A percentile compares a stretch with the other conserved stretches of the same genome.
These are phyloP conservation scores for Tipula unca DNA, from an alignment of 2,888 invertebrate genomes.

Conservation along the genomic window DNA sequence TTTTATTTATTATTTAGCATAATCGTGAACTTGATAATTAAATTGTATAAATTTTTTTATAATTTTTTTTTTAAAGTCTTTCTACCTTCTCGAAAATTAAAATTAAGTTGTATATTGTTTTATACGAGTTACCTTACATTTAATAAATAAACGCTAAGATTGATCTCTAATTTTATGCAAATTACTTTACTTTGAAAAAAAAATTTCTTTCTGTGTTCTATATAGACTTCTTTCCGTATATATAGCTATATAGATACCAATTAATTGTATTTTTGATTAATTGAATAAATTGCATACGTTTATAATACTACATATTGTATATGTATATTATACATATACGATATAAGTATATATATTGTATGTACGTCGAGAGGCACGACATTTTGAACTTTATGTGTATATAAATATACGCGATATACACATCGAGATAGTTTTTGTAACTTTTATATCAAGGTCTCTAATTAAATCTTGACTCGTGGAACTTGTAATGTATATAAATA, in stretches of 20 bases:
- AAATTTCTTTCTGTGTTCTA: background rate
- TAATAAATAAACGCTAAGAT: background rate
- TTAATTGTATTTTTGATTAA: conserved; percentile 14
- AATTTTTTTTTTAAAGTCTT: background rate
- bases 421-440: background rate
- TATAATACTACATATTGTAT: background rate
- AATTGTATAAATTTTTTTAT: background rate
- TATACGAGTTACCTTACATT: conserved; percentile 2
- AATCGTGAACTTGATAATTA: conserved; percentile 14
- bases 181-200: background rate
- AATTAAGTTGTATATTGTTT: conserved; percentile 8
- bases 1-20: conserved; percentile 14
- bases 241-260: background rate
- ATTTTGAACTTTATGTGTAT: background rate
- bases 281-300: background rate
- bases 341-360: too few species aligned
- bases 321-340: too few species aligned
- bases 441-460: conserved; percentile 3
- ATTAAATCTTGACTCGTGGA: conserved; percentile 14
- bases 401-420: background rate
- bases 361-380: background rate
- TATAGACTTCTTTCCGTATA: background rate
- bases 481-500: background rate
- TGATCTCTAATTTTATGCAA: conserved; percentile 14
- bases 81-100: background rate